phyloP scores from a whole-genome alignment of 2,888 invertebrate genomes.

The Invenusta paracnida region DNA sequence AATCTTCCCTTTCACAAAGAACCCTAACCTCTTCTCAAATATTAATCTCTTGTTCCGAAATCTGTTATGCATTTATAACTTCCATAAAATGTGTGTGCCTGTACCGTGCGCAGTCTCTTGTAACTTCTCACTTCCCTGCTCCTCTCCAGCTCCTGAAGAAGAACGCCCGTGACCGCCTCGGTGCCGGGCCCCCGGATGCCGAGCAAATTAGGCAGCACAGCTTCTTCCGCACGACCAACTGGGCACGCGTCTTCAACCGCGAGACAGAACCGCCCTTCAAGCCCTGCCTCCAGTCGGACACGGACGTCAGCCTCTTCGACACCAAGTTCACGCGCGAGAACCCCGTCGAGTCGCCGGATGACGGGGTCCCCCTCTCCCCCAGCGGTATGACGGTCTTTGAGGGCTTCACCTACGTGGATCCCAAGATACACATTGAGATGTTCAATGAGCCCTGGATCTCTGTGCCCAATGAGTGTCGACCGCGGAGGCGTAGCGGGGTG shows the following conservation, averaged over 20 bases:
- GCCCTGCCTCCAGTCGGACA: conserved; percentile 67
- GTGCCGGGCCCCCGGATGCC: conserved; percentile 31
- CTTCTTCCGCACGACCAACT: conserved; percentile 37
- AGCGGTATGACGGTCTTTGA: conserved; percentile 57
- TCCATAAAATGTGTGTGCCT: too few species aligned
- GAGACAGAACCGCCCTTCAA: conserved; percentile 85
- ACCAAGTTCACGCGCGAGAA: conserved; percentile 42
- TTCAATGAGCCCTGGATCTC: conserved; percentile 16
- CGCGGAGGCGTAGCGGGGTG: neutral
- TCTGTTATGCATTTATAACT: too few species aligned
- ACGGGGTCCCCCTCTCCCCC: conserved; percentile 18
- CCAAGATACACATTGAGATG: neutral
- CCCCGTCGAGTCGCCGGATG: conserved; percentile 42
- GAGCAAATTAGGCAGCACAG: conserved; percentile 35
- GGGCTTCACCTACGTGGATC: conserved; percentile 98
- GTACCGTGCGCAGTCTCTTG: too few species aligned
- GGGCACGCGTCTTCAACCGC: conserved; percentile 25
- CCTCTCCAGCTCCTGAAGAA: conserved; percentile 26
- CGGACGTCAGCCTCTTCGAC: conserved; percentile 43
- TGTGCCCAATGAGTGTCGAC: neutral
- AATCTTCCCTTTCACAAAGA: too few species aligned
- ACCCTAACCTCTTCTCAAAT: too few species aligned
- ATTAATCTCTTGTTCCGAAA: too few species aligned
- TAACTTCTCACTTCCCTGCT: neutral
- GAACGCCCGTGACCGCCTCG: conserved; percentile 29